Conservation (phyloP, 1,140 invertebrate species). For the Papilio dardanus region DNA sequence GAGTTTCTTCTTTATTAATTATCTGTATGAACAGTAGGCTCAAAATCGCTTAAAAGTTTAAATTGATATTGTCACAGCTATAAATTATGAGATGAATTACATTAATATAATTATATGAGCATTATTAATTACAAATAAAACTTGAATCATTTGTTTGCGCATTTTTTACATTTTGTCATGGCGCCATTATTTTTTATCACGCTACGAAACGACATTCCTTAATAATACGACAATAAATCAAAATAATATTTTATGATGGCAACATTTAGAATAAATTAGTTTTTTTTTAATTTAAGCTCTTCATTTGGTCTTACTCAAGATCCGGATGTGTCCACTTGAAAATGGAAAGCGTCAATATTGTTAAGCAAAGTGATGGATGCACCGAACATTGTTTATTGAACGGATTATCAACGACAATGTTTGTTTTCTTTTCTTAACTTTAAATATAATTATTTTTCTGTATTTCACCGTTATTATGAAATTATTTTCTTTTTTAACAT, state of each 20-base stretch:
- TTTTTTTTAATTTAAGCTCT: background rate
- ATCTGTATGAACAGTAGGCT: background rate
- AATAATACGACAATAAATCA: conserved; percentile 30
- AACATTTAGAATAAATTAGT: conserved; percentile 25
- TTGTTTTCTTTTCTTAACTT: conserved; percentile 4
- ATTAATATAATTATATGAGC: conserved; percentile 14
- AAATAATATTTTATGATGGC: background rate
- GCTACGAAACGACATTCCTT: conserved; percentile 31
- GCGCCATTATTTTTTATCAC: conserved; percentile 36
- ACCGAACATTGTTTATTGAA: conserved; percentile 43
- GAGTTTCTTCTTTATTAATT: background rate
- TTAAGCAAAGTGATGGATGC: conserved; percentile 44
- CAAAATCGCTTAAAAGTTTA: background rate
- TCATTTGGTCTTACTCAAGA: background rate
- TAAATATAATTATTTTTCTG: background rate
- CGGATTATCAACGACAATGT: conserved; percentile 32
- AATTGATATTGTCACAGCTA: background rate
- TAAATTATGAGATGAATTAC: conserved; percentile 15
- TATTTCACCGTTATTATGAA: background rate
- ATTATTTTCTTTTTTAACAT: background rate
- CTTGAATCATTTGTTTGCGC: conserved; percentile 25
- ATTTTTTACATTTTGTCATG: conserved; percentile 33
- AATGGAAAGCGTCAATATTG: conserved; percentile 53
- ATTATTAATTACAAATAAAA: conserved; percentile 36
- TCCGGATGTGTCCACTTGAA: conserved; percentile 44